Evolutionary conservation across 1,140 invertebrate genomes (phyloP).

Genomic region (Babylonia areolata): DNA sequence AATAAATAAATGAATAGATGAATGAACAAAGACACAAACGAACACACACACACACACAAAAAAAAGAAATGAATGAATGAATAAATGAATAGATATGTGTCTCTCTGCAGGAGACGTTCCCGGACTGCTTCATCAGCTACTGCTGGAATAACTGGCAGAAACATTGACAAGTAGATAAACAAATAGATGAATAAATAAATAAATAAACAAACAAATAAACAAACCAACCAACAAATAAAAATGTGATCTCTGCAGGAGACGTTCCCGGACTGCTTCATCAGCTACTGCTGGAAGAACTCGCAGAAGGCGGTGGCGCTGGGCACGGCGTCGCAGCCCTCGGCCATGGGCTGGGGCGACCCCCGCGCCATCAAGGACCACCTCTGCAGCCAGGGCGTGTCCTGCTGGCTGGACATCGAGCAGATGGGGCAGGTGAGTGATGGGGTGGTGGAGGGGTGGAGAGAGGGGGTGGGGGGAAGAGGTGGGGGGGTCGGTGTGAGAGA

Average conservation of each 20-base stretch:
- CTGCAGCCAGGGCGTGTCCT: constrained; percentile 61
- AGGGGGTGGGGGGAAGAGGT: too few species aligned
- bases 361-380: constrained; percentile 67
- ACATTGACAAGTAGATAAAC: too few species aligned
- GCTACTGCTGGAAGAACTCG: constrained; percentile 75
- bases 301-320: constrained; percentile 61
- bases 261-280: constrained; percentile 68
- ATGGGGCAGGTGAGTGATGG: constrained; percentile 61
- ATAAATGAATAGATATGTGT: too few species aligned
- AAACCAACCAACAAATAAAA: too few species aligned
- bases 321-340: constrained; percentile 47
- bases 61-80: too few species aligned
- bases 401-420: constrained; percentile 72
- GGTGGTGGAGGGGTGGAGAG: too few species aligned
- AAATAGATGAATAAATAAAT: too few species aligned
- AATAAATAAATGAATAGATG: too few species aligned
- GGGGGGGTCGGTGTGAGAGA: too few species aligned
- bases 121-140: constrained; percentile 73
- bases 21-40: too few species aligned
- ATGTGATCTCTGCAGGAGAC: constrained; percentile 46
- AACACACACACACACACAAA: too few species aligned
- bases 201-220: too few species aligned
- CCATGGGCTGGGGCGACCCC: constrained; percentile 70
- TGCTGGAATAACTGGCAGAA: constrained; percentile 74
- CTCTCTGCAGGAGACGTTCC: constrained; percentile 45